Base-by-base conservation (phyloP, 2,888 invertebrate species). In the Melanostoma mellinum region DNA sequence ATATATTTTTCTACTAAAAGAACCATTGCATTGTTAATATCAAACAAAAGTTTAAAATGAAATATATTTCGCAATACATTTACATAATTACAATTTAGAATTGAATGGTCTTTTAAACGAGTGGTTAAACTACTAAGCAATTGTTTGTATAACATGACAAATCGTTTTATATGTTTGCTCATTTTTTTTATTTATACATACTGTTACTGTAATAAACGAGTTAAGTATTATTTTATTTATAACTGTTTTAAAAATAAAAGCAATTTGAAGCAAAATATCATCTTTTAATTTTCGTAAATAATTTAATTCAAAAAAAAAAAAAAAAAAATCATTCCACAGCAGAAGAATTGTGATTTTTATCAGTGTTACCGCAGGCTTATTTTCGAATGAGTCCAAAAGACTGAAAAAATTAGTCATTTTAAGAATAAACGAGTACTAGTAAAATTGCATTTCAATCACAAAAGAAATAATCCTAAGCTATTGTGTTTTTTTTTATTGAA, bases 171-270 rank as follows among this genome's bases (percentile, higher is more conserved):
- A 69, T 74, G 65, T 84, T 75, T 74, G 71, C 69, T 65, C 52
- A 6, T 73, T 55, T 79, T 82, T 84, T 72, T 80, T 53, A 84
- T 78, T 84, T 84, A 84, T 84, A 20, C 20, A 20, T 20, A 71
- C 71, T 78, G 78, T 84, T 84, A 84, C 52, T 65, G 56, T 74
- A 74, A 69, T 78, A 84, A 74, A 78, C 40, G 71, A 74, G 65
- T 84, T 84, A 84, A 84, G 84, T 84, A 84, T 84, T 84, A 84
- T 84, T 79, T 84, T 84, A 84, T 78, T 84, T 84, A 84, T 84
- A 79, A 60, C 74, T 46, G 78, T 84, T 84, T 84, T 79, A 78
- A 79, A 50, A 74, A 84, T 74, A 78, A 78, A 84, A 63, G 50
- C 71, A 75, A 75, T 65, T 53, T 33, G n/a, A 75, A 75, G 53